A percentile compares a stretch with the other conserved stretches of the same genome.
Evolutionary conservation across 2,888 invertebrate genomes (phyloP).

Genomic region (Gymnosoma rotundatum): DNA sequence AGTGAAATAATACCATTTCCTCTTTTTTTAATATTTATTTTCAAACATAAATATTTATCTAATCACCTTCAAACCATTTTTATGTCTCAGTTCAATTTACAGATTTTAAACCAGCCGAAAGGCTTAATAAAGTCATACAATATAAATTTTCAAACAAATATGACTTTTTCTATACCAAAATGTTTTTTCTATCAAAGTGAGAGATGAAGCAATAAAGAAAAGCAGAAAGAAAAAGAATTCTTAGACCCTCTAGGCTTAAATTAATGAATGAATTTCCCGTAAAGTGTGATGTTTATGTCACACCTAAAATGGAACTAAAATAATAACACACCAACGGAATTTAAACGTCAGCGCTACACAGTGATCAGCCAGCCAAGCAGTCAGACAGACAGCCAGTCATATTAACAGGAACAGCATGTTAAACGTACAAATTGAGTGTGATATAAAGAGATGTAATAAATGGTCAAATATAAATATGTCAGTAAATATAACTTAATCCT

Average conservation of each 20-base stretch:
- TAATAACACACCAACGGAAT: slow-evolving; percentile 14
- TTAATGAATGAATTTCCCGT: slow-evolving; percentile 55
- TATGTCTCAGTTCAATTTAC: slow-evolving; percentile 49
- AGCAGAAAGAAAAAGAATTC: slow-evolving; percentile 3
- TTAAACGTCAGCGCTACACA: slow-evolving; percentile 6
- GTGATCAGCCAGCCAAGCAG: not conserved
- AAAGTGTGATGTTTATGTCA: slow-evolving; percentile 71
- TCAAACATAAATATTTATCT: slow-evolving; percentile 63
- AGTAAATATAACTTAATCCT: slow-evolving; percentile 70
- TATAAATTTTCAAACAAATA: slow-evolving; percentile 49
- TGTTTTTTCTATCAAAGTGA: not conserved
- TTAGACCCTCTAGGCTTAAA: slow-evolving; percentile 47
- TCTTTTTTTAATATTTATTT: slow-evolving; percentile 29
- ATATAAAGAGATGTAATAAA: slow-evolving; percentile 70
- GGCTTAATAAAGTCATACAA: slow-evolving; percentile 57
- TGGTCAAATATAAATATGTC: slow-evolving; percentile 68
- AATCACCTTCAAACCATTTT: slow-evolving; percentile 62
- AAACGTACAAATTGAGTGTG: slow-evolving; percentile 62
- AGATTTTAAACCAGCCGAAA: slow-evolving; percentile 39
- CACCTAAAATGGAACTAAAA: slow-evolving; percentile 61
- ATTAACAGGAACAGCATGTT: slow-evolving; percentile 40
- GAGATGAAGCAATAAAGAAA: not conserved
- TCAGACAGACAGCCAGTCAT: not conserved
- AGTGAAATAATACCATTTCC: slow-evolving; percentile 37
- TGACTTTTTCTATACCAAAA: slow-evolving; percentile 8